Evolutionary conservation across 2,797 vertebrate species (phyloP).

Genomic region (Petrocephalus schoutedeni): DNA sequence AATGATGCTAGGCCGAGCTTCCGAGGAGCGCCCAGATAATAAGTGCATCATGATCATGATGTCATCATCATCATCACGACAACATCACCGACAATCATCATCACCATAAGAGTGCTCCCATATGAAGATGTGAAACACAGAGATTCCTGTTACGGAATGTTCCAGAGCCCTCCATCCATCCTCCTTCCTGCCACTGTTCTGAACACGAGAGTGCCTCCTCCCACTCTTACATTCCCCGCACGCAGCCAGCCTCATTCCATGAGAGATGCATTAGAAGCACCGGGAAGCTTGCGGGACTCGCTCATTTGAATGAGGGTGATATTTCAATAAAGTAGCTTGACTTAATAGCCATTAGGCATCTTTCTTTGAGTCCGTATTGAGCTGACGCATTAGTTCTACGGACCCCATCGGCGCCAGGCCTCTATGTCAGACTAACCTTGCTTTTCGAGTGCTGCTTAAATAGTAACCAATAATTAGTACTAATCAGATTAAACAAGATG

Average conservation of each 20-base stretch:
- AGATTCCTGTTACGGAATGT: background rate
- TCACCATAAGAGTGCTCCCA: background rate
- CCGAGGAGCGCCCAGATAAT: background rate
- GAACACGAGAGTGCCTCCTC: background rate
- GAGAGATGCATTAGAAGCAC: background rate
- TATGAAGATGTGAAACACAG: background rate
- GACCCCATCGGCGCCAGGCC: background rate
- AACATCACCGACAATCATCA: background rate
- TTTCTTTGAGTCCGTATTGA: background rate
- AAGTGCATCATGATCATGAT: background rate
- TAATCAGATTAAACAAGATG: background rate
- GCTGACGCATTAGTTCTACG: background rate
- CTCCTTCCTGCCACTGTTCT: background rate
- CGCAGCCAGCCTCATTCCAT: background rate
- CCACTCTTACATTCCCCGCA: background rate
- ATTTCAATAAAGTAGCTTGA: background rate
- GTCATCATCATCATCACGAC: background rate
- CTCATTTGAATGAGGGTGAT: background rate
- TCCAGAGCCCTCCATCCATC: background rate
- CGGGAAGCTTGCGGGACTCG: background rate
- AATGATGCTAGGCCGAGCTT: background rate
- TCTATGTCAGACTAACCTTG: background rate
- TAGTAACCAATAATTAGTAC: background rate
- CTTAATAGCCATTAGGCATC: background rate
- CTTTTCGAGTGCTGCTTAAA: background rate